Evolutionary conservation across 2,888 invertebrate genomes (phyloP).

Genomic region (Entomobrya proxima): DNA sequence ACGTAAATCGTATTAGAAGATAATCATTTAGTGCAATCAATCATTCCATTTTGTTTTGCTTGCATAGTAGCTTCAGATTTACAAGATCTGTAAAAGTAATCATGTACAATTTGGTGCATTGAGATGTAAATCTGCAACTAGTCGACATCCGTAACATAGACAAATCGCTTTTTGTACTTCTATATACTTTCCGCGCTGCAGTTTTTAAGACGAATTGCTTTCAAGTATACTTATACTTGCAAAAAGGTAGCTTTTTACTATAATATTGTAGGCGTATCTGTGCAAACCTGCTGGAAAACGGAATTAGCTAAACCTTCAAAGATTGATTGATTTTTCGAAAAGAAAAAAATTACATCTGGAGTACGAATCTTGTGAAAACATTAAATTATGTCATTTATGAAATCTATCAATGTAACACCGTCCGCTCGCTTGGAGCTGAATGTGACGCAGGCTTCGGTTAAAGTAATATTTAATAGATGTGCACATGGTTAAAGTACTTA

Average conservation of each 20-base stretch:
- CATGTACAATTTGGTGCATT: slow-evolving; percentile 21
- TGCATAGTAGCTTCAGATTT: neutral
- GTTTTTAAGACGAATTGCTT: neutral
- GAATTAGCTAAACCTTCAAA: too few species aligned
- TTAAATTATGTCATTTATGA: slow-evolving; percentile 3
- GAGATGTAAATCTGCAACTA: slow-evolving; percentile 5
- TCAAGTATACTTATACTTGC: too few species aligned
- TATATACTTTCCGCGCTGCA: neutral
- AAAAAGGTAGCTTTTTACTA: too few species aligned
- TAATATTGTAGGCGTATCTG: neutral
- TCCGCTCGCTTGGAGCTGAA: slow-evolving; percentile 49
- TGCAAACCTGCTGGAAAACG: neutral
- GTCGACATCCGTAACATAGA: slow-evolving; percentile 19
- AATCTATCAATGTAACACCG: slow-evolving; percentile 63
- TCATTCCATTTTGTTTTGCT: slow-evolving; percentile 9
- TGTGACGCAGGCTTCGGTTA: neutral
- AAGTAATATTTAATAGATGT: slow-evolving; percentile 1
- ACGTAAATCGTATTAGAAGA: slow-evolving; percentile 23
- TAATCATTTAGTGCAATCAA: slow-evolving; percentile 43
- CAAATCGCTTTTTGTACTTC: slow-evolving; percentile 59
- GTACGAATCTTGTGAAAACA: neutral
- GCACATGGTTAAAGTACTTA: too few species aligned
- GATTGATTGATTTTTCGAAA: too few species aligned
- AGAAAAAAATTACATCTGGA: too few species aligned
- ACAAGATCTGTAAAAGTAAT: neutral